These are phyloP conservation scores for Caenorhabditis angaria DNA, from an alignment of 2,888 invertebrate species.

Conservation along the genomic window DNA sequence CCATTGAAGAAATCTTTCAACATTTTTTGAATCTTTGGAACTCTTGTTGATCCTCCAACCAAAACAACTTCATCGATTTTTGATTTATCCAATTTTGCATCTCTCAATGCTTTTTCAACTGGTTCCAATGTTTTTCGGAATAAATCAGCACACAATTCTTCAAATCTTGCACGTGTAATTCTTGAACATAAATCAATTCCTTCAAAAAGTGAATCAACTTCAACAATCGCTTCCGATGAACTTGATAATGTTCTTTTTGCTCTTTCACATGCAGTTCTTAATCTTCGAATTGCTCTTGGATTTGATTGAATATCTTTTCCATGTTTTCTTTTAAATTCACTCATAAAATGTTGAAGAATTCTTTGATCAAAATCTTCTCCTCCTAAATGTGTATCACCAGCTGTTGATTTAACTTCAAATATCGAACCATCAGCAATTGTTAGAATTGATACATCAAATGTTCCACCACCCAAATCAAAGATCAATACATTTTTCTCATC, in stretches of 20 bases:
- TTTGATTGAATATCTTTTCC: constrained; percentile 83
- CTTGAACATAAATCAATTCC: constrained; percentile 95
- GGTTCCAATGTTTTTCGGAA: constrained; percentile 96
- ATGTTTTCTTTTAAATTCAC: constrained; percentile 77
- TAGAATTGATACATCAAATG: constrained; percentile 68
- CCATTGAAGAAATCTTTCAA: constrained; percentile 86
- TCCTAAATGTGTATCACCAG: constrained; percentile 79
- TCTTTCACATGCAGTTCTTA: constrained; percentile 86
- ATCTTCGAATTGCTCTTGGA: constrained; percentile 86
- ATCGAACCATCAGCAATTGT: constrained; percentile 44
- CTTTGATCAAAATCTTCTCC: constrained; percentile 60
- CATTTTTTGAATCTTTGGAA: constrained; percentile 95
- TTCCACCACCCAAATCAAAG: constrained; percentile 76
- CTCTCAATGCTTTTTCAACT: constrained; percentile 92
- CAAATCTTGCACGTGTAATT: constrained; percentile 95
- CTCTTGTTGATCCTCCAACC: constrained; percentile 91
- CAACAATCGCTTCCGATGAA: constrained; percentile 77
- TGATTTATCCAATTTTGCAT: constrained; percentile 93
- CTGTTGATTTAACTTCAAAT: constrained; percentile 74
- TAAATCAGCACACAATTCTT: constrained; percentile 93
- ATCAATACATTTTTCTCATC: constrained; percentile 59
- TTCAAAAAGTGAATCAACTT: constrained; percentile 93
- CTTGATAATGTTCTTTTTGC: constrained; percentile 78
- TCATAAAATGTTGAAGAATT: constrained; percentile 73
- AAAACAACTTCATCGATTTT: constrained; percentile 76